Base-by-base conservation (phyloP, 2,888 invertebrate species). In the Himalopsyche anomala region DNA sequence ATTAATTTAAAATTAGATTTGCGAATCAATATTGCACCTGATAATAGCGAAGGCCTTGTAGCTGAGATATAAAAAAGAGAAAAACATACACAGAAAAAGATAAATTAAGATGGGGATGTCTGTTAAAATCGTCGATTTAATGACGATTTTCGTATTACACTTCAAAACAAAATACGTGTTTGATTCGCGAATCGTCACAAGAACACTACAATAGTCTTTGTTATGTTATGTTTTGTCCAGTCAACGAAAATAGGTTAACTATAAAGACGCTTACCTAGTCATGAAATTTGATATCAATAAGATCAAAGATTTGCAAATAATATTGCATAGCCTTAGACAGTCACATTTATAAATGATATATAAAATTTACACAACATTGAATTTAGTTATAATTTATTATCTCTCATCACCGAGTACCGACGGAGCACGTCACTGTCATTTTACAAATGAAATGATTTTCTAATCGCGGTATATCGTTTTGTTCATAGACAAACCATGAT, bases 221-320 rank as follows among this genome's bases (percentile, higher is more conserved):
- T 62, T 62, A 62, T 62, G 62, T 62, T 62, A 51, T 51, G 62
- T 62, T 62, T 62, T 62, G 19, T 62, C 62, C 62, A 62, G 62
- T 62, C 62, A 62, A 62, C 62, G 62, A 62, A 62, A 62, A 62
- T 62, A 62, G 62, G 62, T 62, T 62, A 62, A 62, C 62, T 62
- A n/a, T n/a, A 62, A 56, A 62, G 62, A 62, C 19, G 62, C 62
- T 62, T 62, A 62, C 62, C 62, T 51, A 62, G 62, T 62, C 19
- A 19, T 62, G n/a, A 62, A 62, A 19, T 62, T 62, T 62, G 62
- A 19, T 62, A 62, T 62, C 62, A 62, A 62, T 62, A 62, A 62
- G 62, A 9, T 62, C 62, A 62, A 62, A 62, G 4, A 19, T 62
- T 19, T 19, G 62, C 62, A 62, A 62, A 62, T 62, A 62, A 62